phyloP scores from a whole-genome alignment of 1,140 invertebrate genomes.

The Adelges cooleyi region DNA sequence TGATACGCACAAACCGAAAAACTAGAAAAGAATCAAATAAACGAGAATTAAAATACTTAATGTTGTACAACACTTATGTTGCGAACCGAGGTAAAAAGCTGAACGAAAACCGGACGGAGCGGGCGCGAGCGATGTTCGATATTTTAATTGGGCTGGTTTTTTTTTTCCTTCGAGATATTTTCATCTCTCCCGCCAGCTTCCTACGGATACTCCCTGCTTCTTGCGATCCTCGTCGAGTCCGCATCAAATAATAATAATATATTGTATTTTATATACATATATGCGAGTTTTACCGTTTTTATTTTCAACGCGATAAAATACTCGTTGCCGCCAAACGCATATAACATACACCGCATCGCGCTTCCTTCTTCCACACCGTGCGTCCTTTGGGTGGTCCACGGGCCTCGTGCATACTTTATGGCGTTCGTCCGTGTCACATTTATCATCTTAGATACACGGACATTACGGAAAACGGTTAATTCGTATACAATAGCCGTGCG shows the following conservation, averaged over 20 bases:
- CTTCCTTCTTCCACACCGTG: not conserved
- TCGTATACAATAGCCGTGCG: not conserved
- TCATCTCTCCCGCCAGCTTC: no score
- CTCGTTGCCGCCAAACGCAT: not conserved
- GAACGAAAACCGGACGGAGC: slow-evolving; percentile 2
- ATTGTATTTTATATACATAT: no score
- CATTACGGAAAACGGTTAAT: not conserved
- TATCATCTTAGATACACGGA: not conserved
- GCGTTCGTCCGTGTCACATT: slow-evolving; percentile 10
- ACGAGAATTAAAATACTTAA: no score
- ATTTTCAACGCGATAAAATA: slow-evolving; percentile 11
- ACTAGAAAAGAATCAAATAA: no score
- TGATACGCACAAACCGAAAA: no score
- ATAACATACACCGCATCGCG: not conserved
- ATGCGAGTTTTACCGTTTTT: no score
- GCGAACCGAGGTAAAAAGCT: not conserved
- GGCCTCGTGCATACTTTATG: not conserved
- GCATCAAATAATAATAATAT: no score
- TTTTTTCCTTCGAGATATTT: not conserved
- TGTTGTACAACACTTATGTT: no score
- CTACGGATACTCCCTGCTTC: no score
- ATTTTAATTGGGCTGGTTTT: slow-evolving; percentile 22
- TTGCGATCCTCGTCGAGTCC: no score
- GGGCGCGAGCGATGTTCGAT: not conserved
- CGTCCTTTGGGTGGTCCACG: slow-evolving; percentile 12